These are phyloP conservation scores for Drosophila cognata DNA, from an alignment of 2,888 invertebrate genomes.

Conservation along the genomic window DNA sequence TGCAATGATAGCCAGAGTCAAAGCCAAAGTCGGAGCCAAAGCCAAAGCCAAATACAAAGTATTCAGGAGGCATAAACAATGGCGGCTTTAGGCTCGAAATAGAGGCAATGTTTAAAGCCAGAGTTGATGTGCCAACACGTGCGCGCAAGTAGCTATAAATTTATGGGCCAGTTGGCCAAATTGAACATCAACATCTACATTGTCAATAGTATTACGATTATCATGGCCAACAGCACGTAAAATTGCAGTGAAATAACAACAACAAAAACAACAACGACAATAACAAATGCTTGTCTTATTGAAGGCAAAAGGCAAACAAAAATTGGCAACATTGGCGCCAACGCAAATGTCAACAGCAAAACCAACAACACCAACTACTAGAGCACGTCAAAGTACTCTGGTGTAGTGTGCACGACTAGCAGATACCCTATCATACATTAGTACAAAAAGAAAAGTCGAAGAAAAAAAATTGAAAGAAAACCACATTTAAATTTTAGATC, in stretches of 20 bases:
- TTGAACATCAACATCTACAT: constrained; percentile 49
- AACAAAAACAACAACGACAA: constrained; percentile 19
- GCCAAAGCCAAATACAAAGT: constrained; percentile 2
- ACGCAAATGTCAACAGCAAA: constrained; percentile 55
- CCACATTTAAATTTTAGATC: background rate
- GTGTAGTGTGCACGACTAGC: background rate
- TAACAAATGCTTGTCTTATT: constrained; percentile 58
- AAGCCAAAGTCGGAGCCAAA: background rate
- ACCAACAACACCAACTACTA: constrained; percentile 20
- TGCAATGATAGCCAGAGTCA: background rate
- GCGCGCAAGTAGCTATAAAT: constrained; percentile 48
- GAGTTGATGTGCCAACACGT: constrained; percentile 33
- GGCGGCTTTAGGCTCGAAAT: constrained; percentile 14
- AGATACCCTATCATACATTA: background rate
- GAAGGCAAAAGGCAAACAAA: constrained; percentile 52
- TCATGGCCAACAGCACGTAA: constrained; percentile 73
- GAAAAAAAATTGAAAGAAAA: background rate
- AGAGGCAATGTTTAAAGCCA: constrained; percentile 11
- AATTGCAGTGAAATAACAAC: constrained; percentile 62
- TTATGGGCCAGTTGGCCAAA: constrained; percentile 59
- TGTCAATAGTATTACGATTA: constrained; percentile 70
- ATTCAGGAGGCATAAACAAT: constrained; percentile 22
- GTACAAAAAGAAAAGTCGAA: background rate
- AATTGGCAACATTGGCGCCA: constrained; percentile 68
- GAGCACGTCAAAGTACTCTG: background rate